Evolutionary conservation across 1,140 invertebrate species (phyloP).

Genomic region (Drosophila mayri): DNA sequence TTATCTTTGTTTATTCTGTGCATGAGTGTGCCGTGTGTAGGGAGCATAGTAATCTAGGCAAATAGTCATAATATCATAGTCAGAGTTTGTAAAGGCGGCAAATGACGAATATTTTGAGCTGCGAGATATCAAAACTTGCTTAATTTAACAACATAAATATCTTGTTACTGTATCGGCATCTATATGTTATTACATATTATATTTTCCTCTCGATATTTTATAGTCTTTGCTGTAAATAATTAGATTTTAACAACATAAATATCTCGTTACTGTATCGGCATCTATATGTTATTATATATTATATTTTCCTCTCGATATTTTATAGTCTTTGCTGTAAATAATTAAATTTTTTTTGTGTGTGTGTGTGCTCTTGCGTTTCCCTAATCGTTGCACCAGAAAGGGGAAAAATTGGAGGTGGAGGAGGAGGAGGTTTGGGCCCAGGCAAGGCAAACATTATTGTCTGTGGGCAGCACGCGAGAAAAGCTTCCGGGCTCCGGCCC

Average conservation of each 20-base stretch:
- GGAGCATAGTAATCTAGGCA: constrained; percentile 6
- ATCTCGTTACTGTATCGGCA: no score
- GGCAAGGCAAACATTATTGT: constrained; percentile 70
- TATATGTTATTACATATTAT: no score
- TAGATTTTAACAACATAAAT: neutral
- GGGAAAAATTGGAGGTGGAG: neutral
- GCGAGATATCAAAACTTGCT: no score
- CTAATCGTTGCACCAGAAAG: constrained; percentile 8
- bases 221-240: no score
- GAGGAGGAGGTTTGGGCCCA: neutral
- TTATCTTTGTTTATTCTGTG: constrained; percentile 9
- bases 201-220: neutral
- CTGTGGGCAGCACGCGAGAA: constrained; percentile 61
- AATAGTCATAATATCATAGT: constrained; percentile 10
- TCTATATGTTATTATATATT: no score
- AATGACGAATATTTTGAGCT: constrained; percentile 11
- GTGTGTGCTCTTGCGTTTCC: constrained; percentile 6
- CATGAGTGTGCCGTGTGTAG: neutral
- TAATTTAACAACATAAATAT: no score
- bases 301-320: neutral
- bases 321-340: no score
- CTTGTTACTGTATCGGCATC: no score
- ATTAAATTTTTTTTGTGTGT: neutral
- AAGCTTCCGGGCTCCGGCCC: constrained; percentile 38
- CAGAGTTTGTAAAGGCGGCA: neutral